A percentile compares a stretch with the other conserved stretches of the same genome.
phyloP scores from a whole-genome alignment of 2,888 invertebrate genomes.

The Drosophila suboccidentalis region DNA sequence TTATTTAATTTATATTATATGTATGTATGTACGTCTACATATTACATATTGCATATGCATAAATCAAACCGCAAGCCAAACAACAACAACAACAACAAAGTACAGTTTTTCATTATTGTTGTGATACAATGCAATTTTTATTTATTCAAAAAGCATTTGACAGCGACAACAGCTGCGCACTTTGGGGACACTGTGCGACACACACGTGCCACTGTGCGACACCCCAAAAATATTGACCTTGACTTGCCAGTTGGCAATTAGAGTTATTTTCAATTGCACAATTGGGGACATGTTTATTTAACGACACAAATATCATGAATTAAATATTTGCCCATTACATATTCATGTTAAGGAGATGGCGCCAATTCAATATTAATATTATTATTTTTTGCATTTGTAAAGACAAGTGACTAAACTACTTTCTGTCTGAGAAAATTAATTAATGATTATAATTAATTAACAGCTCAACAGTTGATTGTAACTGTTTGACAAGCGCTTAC shows the following conservation, averaged over 20 bases:
- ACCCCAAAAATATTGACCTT: conserved; percentile 59
- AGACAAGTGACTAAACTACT: background rate
- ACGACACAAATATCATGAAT: conserved; percentile 31
- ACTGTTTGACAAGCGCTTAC: background rate
- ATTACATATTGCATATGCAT: conserved; percentile 47
- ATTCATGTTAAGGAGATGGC: conserved; percentile 3
- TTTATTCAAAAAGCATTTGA: conserved; percentile 61
- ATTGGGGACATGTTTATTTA: conserved; percentile 55
- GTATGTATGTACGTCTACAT: conserved; percentile 13
- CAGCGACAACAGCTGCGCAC: conserved; percentile 61
- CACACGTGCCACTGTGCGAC: conserved; percentile 18
- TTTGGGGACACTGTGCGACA: conserved; percentile 54
- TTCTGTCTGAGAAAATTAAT: background rate
- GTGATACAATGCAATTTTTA: conserved; percentile 39
- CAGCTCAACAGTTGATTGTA: background rate
- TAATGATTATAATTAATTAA: background rate
- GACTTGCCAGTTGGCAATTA: conserved; percentile 67
- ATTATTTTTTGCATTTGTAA: background rate
- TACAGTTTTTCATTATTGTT: conserved; percentile 27
- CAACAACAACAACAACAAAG: conserved; percentile 28
- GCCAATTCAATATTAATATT: background rate
- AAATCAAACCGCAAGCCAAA: conserved; percentile 52
- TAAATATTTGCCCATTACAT: conserved; percentile 21
- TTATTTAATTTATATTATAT: conserved; percentile 51
- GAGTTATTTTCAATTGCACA: conserved; percentile 69